Base-by-base conservation (phyloP, 2,113 vertebrate species). In the Callospermophilus lateralis region DNA sequence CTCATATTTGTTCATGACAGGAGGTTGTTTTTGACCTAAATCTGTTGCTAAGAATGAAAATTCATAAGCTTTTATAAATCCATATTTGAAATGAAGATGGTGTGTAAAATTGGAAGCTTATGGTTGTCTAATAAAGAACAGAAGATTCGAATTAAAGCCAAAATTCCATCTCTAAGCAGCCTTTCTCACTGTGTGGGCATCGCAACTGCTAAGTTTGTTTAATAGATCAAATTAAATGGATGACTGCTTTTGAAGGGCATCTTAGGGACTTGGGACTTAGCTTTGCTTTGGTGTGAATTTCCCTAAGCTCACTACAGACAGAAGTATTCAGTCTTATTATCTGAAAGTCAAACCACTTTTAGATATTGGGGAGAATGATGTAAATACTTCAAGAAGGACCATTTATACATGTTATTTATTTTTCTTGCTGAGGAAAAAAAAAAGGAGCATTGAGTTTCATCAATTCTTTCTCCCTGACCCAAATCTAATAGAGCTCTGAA, bases 181-280 rank as follows among this genome's bases (percentile, higher is more conserved):
- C 89, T 95, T 96, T 84, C 96, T 96, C 92, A 34, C 78, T 97
- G 94, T 97, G 94, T 97, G 95, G 96, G 96, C 94, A 97, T 68
- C 95, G 84, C 89, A 97, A 96, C 91, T 96, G 97, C 96, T 97
- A 97, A 92, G 73, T 96, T 93, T 95, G 92, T 96, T 92, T 97
- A 97, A 96, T 89, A 97, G 93, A 97, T 94, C 95, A 96, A 97
- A 97, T 97, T 97, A 97, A 97, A 96, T 70, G 96, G 95, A 89
- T 96, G 97, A 78, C 84, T 97, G 96, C 89, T 90, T 95, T 81
- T 94, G 97, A 97, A 97, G 95, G 96, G 86, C 94, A 89, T 97
- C 79, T 96, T 61, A 61, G 96, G 76, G 93, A 97, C 90, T 92
- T 93, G 87, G 93, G 93, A 95, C 76, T 87, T 90, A 79, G 86